Conservation (phyloP, 2,888 invertebrate genomes). For the Platycheirus rosarum region DNA sequence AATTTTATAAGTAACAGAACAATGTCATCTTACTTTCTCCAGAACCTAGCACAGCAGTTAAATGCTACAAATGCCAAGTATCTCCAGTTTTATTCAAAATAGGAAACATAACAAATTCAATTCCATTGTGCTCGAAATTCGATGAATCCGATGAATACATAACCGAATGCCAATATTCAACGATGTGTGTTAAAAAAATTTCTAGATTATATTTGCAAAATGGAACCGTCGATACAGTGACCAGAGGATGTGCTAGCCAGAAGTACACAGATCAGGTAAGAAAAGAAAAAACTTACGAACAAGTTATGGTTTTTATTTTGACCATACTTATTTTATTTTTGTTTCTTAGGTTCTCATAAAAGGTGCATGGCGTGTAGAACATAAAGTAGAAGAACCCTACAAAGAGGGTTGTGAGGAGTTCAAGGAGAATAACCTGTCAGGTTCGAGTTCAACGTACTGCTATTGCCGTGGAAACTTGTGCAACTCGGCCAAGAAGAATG, state of each 20-base stretch:
- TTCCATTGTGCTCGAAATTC: conserved; percentile 89
- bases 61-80: conserved; percentile 90
- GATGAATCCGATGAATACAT: conserved; percentile 88
- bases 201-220: conserved; percentile 86
- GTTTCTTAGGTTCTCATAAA: conserved; percentile 84
- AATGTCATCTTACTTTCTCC: background rate
- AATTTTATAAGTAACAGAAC: too few species aligned
- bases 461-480: conserved; percentile 90
- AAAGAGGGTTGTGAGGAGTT: conserved; percentile 87
- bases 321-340: too few species aligned
- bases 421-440: conserved; percentile 85
- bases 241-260: conserved; percentile 89
- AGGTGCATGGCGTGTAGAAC: conserved; percentile 86
- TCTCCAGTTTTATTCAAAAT: conserved; percentile 84
- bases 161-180: conserved; percentile 90
- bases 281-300: conserved; percentile 1
- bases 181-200: conserved; percentile 91
- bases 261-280: conserved; percentile 84
- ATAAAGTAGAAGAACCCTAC: conserved; percentile 88
- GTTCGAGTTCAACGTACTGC: conserved; percentile 84
- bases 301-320: background rate
- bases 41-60: conserved; percentile 83
- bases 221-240: conserved; percentile 82
- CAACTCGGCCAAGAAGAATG: conserved; percentile 84
- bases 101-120: conserved; percentile 84